Percentiles rank a stretch among this genome's conserved stretches.
phyloP scores from a whole-genome alignment of 2,113 vertebrate species.

The Haemorhous mexicanus region DNA sequence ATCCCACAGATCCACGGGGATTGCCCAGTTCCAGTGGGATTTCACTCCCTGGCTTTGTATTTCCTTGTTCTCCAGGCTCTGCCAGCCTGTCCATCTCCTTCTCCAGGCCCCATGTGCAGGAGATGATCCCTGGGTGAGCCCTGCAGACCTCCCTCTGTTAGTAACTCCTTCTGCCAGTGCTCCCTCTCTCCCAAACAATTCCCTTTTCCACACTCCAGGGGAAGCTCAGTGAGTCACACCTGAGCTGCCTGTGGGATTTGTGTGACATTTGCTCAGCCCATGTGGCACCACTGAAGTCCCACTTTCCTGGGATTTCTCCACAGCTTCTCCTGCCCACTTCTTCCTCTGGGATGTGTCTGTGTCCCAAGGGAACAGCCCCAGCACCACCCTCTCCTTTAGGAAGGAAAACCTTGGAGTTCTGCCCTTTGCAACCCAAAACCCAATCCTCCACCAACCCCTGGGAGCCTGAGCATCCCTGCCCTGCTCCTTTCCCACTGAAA shows the following conservation, averaged over 20 bases:
- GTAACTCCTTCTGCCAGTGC: neutral
- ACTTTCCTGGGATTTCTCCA: neutral
- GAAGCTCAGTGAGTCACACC: neutral
- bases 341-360: neutral
- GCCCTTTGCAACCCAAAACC: neutral
- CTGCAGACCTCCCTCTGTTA: neutral
- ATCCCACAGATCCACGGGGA: neutral
- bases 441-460: neutral
- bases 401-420: neutral
- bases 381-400: neutral
- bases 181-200: neutral
- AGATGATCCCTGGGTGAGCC: neutral
- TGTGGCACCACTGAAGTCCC: neutral
- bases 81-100: neutral
- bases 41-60: neutral
- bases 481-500: neutral
- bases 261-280: neutral
- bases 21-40: neutral
- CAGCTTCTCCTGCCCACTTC: neutral
- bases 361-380: neutral
- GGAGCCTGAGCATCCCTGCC: neutral
- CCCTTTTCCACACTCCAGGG: neutral
- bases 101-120: neutral
- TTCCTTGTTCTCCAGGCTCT: neutral
- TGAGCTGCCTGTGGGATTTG: neutral